Evolutionary conservation across 2,113 vertebrate genomes (phyloP).

Genomic region (Calidris pygmaea): DNA sequence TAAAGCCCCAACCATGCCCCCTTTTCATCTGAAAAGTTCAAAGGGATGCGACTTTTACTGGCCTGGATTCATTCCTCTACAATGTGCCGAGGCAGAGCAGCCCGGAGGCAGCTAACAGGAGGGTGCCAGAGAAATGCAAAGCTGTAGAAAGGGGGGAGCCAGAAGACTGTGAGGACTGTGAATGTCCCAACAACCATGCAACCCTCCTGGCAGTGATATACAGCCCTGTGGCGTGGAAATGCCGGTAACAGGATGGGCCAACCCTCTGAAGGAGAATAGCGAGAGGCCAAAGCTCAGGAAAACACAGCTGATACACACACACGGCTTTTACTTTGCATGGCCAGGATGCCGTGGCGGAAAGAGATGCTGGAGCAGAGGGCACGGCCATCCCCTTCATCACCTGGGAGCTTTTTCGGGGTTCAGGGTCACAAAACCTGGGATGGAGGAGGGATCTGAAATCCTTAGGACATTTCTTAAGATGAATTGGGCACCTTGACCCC

Average conservation of each 20-base stretch:
- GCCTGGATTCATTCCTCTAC: background rate
- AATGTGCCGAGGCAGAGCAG: background rate
- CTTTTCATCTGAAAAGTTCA: background rate
- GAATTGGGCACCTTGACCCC: rapidly evolving
- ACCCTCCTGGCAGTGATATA: background rate
- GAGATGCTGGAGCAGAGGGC: background rate
- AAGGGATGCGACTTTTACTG: background rate
- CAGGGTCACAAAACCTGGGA: background rate
- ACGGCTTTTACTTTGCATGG: background rate
- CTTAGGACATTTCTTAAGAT: rapidly evolving
- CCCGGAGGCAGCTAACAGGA: background rate
- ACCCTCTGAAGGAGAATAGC: background rate
- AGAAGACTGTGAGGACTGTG: background rate
- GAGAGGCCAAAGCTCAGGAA: background rate
- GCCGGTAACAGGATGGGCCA: background rate
- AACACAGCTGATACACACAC: rapidly evolving
- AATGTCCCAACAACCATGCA: background rate
- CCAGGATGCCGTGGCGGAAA: background rate
- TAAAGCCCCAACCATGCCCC: background rate
- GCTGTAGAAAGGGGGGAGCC: background rate
- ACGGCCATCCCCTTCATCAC: background rate
- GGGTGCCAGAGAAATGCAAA: background rate
- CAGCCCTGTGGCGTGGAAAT: background rate
- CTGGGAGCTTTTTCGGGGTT: background rate
- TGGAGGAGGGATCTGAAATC: background rate